These are phyloP conservation scores for Anser brachyrhynchus DNA, from an alignment of 2,113 vertebrate species.

Conservation along the genomic window DNA sequence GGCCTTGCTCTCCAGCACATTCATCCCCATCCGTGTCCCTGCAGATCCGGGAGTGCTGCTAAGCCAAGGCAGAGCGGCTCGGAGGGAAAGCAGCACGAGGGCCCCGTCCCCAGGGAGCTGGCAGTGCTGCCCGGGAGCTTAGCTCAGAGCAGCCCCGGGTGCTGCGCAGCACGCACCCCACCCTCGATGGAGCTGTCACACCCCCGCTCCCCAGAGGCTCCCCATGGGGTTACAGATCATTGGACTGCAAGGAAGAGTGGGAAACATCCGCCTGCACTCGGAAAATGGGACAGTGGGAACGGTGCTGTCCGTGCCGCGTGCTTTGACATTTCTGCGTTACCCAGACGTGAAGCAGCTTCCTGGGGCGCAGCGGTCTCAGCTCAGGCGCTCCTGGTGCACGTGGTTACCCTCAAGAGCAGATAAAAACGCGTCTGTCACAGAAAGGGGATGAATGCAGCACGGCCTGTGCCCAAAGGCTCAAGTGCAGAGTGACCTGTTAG, in stretches of 20 bases:
- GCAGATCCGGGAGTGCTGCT: background rate
- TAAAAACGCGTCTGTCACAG: rapidly evolving
- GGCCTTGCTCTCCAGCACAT: rapidly evolving
- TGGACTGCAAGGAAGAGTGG: background rate
- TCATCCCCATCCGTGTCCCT: background rate
- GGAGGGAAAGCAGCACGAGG: background rate
- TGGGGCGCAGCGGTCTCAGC: rapidly evolving
- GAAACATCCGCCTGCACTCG: background rate
- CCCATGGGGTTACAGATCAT: background rate
- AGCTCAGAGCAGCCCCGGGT: rapidly evolving
- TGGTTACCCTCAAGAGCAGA: background rate
- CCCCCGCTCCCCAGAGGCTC: rapidly evolving
- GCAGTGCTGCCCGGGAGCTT: rapidly evolving
- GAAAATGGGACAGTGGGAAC: background rate
- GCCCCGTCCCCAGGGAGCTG: rapidly evolving
- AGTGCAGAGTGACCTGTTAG: background rate
- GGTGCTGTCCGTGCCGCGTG: background rate
- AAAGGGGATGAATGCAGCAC: background rate
- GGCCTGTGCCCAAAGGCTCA: background rate
- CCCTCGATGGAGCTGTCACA: background rate
- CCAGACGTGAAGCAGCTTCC: rapidly evolving
- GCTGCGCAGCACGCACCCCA: rapidly evolving
- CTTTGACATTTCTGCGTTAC: background rate
- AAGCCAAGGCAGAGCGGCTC: rapidly evolving
- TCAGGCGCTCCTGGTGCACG: rapidly evolving